phyloP scores from a whole-genome alignment of 1,140 invertebrate species.

The Holcopasites calliopsidis region DNA sequence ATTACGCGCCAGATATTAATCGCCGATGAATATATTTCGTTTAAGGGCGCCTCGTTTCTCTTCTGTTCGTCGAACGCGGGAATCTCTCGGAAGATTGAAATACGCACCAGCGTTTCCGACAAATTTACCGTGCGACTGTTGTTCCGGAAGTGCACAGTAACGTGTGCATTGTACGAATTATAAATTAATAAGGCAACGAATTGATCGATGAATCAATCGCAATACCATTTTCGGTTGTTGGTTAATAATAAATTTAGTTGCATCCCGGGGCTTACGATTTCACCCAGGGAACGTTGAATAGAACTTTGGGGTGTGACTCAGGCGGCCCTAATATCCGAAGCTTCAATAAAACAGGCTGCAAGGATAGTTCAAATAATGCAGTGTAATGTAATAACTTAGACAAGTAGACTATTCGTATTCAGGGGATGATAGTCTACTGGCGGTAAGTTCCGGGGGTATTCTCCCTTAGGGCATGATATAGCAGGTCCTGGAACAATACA shows the following conservation, averaged over 20 bases:
- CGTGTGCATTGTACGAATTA: too few relatives aligned
- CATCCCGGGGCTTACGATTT: too few relatives aligned
- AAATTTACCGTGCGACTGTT: background rate
- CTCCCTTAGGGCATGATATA: background rate
- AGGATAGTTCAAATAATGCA: background rate
- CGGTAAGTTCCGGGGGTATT: background rate
- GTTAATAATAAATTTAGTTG: too few relatives aligned
- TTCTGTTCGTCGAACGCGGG: background rate
- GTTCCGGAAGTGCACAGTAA: background rate
- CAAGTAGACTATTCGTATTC: background rate
- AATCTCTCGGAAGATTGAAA: background rate
- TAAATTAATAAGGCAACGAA: too few relatives aligned
- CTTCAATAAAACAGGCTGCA: background rate
- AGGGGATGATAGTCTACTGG: background rate
- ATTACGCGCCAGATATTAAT: constrained; percentile 14
- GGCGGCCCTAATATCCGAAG: background rate
- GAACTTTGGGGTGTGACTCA: background rate
- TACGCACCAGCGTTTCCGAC: background rate
- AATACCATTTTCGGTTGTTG: too few relatives aligned
- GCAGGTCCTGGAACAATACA: constrained; percentile 7
- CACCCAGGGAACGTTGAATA: too few relatives aligned
- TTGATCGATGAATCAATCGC: too few relatives aligned
- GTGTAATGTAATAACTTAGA: background rate
- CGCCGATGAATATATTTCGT: background rate
- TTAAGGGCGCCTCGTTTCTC: background rate